Evolutionary conservation across 2,113 vertebrate genomes (phyloP).

Genomic region (Nettapus auritus): DNA sequence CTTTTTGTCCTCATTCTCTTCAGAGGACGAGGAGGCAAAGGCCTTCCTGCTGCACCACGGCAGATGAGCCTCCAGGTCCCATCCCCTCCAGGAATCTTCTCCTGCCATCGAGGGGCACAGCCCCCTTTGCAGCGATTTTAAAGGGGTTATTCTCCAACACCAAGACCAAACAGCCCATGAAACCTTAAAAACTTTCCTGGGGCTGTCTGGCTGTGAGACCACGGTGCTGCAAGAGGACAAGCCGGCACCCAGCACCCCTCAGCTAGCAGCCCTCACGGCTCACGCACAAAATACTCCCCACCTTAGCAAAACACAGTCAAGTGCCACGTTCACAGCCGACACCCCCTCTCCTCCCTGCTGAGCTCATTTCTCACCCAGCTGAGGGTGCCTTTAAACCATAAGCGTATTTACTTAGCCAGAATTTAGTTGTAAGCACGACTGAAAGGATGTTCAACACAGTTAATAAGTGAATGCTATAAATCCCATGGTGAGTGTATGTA

Average conservation of each 20-base stretch:
- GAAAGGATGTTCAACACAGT: background rate
- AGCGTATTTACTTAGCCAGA: background rate
- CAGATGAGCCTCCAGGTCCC: background rate
- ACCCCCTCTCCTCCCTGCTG: background rate
- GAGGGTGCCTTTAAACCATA: background rate
- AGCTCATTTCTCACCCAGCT: background rate
- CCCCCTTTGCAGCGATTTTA: background rate
- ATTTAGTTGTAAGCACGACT: background rate
- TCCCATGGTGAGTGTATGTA: background rate
- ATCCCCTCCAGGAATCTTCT: background rate
- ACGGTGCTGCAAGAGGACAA: background rate
- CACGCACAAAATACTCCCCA: background rate
- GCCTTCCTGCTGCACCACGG: background rate
- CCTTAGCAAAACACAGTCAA: background rate
- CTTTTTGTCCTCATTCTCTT: background rate
- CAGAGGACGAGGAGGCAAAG: background rate
- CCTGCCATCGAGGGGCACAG: fast-evolving
- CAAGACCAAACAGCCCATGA: fast-evolving
- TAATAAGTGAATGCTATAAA: background rate
- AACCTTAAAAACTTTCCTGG: background rate
- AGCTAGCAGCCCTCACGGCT: background rate
- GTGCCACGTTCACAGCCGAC: fast-evolving
- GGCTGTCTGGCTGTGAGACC: background rate
- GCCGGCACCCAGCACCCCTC: background rate
- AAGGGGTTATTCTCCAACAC: background rate